Evolutionary conservation across 2,888 invertebrate species (phyloP).

Genomic region (Volucella inflata): DNA sequence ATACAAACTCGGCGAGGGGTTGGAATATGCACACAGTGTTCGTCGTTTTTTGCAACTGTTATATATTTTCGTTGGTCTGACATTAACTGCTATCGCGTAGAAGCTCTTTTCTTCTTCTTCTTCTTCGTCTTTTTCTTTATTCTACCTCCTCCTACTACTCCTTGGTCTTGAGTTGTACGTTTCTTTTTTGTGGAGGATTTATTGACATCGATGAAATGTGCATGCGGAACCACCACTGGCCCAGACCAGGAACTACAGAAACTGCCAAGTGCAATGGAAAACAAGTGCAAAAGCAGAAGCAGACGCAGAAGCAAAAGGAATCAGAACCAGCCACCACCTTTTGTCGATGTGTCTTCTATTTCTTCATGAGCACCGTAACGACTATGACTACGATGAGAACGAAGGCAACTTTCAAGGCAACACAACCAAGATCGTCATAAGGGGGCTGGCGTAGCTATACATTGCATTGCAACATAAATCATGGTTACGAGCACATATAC

Average conservation of each 20-base stretch:
- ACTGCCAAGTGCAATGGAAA: conserved; percentile 21
- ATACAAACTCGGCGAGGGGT: conserved; percentile 41
- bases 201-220: conserved; percentile 76
- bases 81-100: conserved; percentile 75
- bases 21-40: conserved; percentile 56
- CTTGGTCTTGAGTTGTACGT: background rate
- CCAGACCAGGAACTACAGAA: background rate
- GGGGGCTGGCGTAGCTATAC: conserved; percentile 56
- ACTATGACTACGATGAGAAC: conserved; percentile 23
- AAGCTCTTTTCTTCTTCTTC: conserved; percentile 62
- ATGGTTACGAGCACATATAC: conserved; percentile 56
- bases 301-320: conserved; percentile 46
- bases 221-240: conserved; percentile 71
- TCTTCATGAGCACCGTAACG: conserved; percentile 2
- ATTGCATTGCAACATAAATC: conserved; percentile 73
- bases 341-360: conserved; percentile 67
- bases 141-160: conserved; percentile 50
- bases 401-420: background rate
- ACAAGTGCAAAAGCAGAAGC: conserved; percentile 47
- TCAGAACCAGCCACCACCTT: conserved; percentile 72
- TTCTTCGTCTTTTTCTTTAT: background rate
- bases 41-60: conserved; percentile 60
- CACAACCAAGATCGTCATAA: conserved; percentile 61
- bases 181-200: conserved; percentile 61
- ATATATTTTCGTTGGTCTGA: conserved; percentile 75